Evolutionary conservation across 2,888 invertebrate genomes (phyloP).

Genomic region (Epsilonema sp.): DNA sequence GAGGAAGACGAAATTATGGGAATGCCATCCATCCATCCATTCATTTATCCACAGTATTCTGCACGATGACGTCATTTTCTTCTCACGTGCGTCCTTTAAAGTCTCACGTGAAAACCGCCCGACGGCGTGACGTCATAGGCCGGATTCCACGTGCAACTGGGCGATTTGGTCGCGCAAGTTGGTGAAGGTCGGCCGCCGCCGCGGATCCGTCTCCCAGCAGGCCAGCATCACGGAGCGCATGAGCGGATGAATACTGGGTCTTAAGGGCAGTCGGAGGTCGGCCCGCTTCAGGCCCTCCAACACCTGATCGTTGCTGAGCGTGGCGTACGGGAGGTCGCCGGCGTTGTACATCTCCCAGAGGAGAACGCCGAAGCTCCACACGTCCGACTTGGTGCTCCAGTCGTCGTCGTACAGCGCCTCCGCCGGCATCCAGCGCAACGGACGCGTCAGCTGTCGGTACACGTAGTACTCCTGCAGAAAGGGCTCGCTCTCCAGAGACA

Average conservation of each 20-base stretch:
- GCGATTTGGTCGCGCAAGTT: conserved; percentile 15
- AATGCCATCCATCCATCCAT: no score
- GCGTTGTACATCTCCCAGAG: conserved; percentile 71
- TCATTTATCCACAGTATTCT: no score
- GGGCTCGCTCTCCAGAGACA: conserved; percentile 40
- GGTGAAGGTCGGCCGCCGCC: conserved; percentile 40
- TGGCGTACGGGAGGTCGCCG: conserved; percentile 56
- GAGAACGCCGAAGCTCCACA: conserved; percentile 69
- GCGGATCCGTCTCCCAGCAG: conserved; percentile 29
- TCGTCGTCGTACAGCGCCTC: conserved; percentile 76
- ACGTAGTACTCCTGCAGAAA: conserved; percentile 74
- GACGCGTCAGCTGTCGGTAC: conserved; percentile 42
- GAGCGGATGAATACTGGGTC: conserved; percentile 13
- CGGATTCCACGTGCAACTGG: conserved; percentile 1
- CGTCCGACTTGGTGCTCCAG: conserved; percentile 74
- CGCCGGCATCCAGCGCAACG: conserved; percentile 56
- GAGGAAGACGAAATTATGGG: no score
- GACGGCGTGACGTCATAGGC: no score
- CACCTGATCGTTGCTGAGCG: conserved; percentile 55
- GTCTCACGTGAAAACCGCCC: no score
- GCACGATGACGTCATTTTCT: no score
- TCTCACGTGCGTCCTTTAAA: no score
- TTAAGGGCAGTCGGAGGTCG: not conserved
- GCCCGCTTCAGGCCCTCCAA: conserved; percentile 14
- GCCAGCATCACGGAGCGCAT: conserved; percentile 52